Percentiles rank a stretch among this genome's conserved stretches.
phyloP scores from a whole-genome alignment of 2,113 vertebrate genomes.

The Chaetodon auriga region DNA sequence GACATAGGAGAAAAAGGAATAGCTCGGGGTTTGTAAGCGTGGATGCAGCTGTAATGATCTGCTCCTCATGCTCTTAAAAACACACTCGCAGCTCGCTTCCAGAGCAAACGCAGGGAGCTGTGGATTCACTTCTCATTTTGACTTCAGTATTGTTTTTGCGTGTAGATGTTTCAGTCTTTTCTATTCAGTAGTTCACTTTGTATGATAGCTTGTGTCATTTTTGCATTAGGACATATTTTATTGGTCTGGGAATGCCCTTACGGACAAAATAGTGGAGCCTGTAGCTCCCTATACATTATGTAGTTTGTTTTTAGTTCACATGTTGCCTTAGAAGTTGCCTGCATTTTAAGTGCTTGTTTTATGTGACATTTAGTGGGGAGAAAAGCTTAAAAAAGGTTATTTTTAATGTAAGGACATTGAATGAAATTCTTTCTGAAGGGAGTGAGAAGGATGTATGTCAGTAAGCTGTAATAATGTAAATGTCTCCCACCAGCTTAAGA shows the following conservation, averaged over 20 bases:
- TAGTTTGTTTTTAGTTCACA: conserved; percentile 83
- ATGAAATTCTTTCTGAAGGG: conserved; percentile 42
- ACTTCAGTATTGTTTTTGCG: conserved; percentile 74
- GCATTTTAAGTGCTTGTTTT: conserved; percentile 82
- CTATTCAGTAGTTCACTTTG: conserved; percentile 67
- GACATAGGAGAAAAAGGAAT: conserved; percentile 27
- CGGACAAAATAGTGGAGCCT: conserved; percentile 35
- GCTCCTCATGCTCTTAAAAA: conserved; percentile 17
- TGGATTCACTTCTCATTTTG: conserved; percentile 64
- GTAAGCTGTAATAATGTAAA: conserved; percentile 62
- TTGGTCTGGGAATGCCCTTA: conserved; percentile 53
- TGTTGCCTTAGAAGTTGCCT: conserved; percentile 85
- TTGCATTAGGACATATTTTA: conserved; percentile 60
- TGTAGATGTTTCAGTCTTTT: conserved; percentile 74
- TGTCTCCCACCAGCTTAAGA: conserved; percentile 52
- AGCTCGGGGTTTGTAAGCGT: background rate
- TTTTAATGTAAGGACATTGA: conserved; percentile 56
- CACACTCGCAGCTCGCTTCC: conserved; percentile 4
- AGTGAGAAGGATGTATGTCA: conserved; percentile 38
- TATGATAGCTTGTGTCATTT: conserved; percentile 64
- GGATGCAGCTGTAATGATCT: conserved; percentile 34
- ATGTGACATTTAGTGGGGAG: conserved; percentile 63
- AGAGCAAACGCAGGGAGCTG: conserved; percentile 32
- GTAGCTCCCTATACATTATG: conserved; percentile 54
- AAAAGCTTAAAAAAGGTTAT: conserved; percentile 32